These are phyloP conservation scores for Rhinogobius similis DNA, from an alignment of 2,113 vertebrate genomes.

Conservation along the genomic window DNA sequence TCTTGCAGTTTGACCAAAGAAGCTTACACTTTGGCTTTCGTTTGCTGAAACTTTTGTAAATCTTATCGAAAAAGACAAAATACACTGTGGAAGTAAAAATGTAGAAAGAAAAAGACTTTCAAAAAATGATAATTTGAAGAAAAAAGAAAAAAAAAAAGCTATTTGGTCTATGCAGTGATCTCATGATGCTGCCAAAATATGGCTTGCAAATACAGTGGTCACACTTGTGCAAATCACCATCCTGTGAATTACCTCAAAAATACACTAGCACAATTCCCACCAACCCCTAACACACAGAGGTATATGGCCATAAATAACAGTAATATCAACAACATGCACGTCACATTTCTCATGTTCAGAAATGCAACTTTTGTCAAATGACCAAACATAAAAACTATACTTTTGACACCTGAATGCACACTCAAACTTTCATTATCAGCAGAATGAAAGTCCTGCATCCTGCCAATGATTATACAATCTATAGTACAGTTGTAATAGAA, in stretches of 20 bases:
- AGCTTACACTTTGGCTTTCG: slow-evolving; percentile 34
- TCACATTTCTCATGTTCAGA: slow-evolving; percentile 29
- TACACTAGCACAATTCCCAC: slow-evolving; percentile 42
- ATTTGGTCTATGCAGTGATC: slow-evolving; percentile 15
- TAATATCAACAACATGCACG: slow-evolving; percentile 61
- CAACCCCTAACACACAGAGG: slow-evolving; percentile 56
- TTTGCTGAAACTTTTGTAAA: neutral
- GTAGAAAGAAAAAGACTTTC: slow-evolving; percentile 21
- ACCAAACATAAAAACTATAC: slow-evolving; percentile 11
- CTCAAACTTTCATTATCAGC: slow-evolving; percentile 25
- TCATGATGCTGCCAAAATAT: slow-evolving; percentile 9
- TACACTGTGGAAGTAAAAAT: slow-evolving; percentile 27
- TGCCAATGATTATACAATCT: slow-evolving; percentile 7
- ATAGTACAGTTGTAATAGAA: neutral
- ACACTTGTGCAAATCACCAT: slow-evolving; percentile 50
- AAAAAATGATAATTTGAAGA: neutral
- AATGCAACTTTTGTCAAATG: slow-evolving; percentile 29
- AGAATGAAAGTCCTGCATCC: slow-evolving; percentile 68
- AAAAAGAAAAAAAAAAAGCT: slow-evolving; percentile 1
- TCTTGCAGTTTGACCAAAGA: slow-evolving; percentile 1
- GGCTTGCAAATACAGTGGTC: slow-evolving; percentile 30
- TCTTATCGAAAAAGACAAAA: slow-evolving; percentile 18
- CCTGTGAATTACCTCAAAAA: slow-evolving; percentile 30
- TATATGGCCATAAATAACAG: slow-evolving; percentile 62
- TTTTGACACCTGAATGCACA: slow-evolving; percentile 12